Conservation (phyloP, 2,888 invertebrate species). For the Cistogaster globosa region DNA sequence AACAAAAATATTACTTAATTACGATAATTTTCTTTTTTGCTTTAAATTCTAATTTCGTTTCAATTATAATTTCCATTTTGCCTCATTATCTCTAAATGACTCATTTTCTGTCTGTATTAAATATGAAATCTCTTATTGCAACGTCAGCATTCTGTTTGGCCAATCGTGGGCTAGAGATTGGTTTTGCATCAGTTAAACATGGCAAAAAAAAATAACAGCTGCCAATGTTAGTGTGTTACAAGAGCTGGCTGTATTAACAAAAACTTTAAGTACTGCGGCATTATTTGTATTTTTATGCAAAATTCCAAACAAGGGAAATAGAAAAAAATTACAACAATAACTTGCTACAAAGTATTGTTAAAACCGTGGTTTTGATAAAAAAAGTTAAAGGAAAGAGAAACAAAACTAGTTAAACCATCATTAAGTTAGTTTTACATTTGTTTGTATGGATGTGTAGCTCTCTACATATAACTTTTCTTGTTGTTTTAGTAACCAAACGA, state of each 20-base stretch:
- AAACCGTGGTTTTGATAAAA: constrained; percentile 41
- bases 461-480: constrained; percentile 43
- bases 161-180: background rate
- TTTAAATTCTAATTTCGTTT: constrained; percentile 41
- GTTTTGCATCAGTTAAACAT: constrained; percentile 11
- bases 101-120: background rate
- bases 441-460: background rate
- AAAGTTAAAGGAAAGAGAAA: constrained; percentile 16
- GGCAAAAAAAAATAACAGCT: constrained; percentile 56
- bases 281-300: constrained; percentile 64
- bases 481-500: constrained; percentile 76
- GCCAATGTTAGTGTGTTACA: constrained; percentile 44
- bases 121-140: constrained; percentile 12
- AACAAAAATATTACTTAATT: constrained; percentile 20
- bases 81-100: constrained; percentile 49
- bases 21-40: constrained; percentile 8
- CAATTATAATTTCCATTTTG: constrained; percentile 36
- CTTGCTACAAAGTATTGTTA: constrained; percentile 55
- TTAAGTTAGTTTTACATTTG: constrained; percentile 48
- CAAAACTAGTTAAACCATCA: constrained; percentile 54
- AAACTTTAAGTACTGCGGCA: constrained; percentile 68
- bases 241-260: constrained; percentile 21
- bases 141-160: constrained; percentile 23
- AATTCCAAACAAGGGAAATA: constrained; percentile 30
- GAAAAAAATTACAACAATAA: constrained; percentile 28